Evolutionary conservation across 2,113 vertebrate species (phyloP), one percentile per base, ranked within the genome.

Genomic region (Ciconia stormi): DNA sequence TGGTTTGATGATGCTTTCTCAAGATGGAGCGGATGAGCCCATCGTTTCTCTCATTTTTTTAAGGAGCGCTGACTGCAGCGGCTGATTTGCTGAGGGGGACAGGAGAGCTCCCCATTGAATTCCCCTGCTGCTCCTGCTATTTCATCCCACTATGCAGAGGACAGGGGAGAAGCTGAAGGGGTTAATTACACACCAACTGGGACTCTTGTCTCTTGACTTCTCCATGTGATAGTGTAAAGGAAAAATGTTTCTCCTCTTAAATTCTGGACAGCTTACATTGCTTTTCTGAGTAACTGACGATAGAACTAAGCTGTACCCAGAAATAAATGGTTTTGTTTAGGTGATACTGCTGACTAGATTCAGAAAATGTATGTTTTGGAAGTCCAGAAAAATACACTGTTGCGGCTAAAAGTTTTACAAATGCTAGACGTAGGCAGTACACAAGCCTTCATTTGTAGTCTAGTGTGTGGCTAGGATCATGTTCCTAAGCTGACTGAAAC

Each of bases 1-100:
- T n/a, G 32, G 16, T 44, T 62, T 50, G 69, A 52, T 13, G 34
- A 23, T 2, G 20, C 25, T 14, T 74, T 38, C 73, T 49, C 32
- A 16, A 19, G 32, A 15, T 3, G 38, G 18, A 81, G 34, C 49
- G n/a, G 67, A 44, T 56, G 6, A 86, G 44, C 22, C 20, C 53
- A 50, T 13, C 0, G 0, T 38, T 46, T 11, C 56, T 19, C 65
- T 22, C 1, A 0, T 12, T 49, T 34, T 25, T 22, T 49, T 40
- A 61, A 61, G n/a, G 8, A 13, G 16, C 21, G 25, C n/a, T 42
- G 38, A 50, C 63, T 63, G 44, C 34, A 36, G 23, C 49, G 25
- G 69, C n/a, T 20, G 25, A 46, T 62, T 13, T 38, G 22, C 72
- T 32, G 52, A 65, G 26, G 9, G n/a, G 40, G 42, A 61, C 1